Evolutionary conservation across 2,888 invertebrate species (phyloP).

Genomic region (Lepidocyrtoides sp.): DNA sequence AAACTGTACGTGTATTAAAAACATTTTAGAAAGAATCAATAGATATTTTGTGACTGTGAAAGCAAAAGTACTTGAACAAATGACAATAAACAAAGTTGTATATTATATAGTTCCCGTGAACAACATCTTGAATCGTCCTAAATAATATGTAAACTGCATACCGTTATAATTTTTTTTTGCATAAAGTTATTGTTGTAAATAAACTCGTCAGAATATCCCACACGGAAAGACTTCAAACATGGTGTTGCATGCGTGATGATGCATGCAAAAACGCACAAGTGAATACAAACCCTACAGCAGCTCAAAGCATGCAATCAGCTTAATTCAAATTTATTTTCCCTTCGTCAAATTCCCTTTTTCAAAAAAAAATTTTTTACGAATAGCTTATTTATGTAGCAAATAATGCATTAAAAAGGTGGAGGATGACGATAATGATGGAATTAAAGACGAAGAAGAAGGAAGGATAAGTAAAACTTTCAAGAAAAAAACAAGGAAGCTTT

Average conservation of each 20-base stretch:
- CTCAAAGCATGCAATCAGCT: conserved; percentile 30
- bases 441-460: conserved; percentile 70
- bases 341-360: conserved; percentile 38
- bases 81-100: neutral
- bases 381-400: conserved; percentile 31
- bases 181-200: conserved; percentile 17
- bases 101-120: neutral
- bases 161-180: conserved; percentile 1
- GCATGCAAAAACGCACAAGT: neutral
- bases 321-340: conserved; percentile 73
- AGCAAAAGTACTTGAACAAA: conserved; percentile 3
- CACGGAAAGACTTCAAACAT: conserved; percentile 49
- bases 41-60: neutral
- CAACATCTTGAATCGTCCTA: neutral
- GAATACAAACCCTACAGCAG: neutral
- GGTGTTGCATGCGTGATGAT: conserved; percentile 45
- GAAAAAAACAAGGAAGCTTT: conserved; percentile 79
- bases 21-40: too few relatives aligned
- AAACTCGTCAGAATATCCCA: neutral
- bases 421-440: conserved; percentile 65
- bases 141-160: neutral
- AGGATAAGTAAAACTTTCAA: conserved; percentile 50
- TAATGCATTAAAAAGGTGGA: conserved; percentile 20
- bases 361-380: conserved; percentile 10
- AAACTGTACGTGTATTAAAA: too few relatives aligned